phyloP scores from a whole-genome alignment of 1,140 invertebrate genomes.

The Ditylenchus dipsaci region DNA sequence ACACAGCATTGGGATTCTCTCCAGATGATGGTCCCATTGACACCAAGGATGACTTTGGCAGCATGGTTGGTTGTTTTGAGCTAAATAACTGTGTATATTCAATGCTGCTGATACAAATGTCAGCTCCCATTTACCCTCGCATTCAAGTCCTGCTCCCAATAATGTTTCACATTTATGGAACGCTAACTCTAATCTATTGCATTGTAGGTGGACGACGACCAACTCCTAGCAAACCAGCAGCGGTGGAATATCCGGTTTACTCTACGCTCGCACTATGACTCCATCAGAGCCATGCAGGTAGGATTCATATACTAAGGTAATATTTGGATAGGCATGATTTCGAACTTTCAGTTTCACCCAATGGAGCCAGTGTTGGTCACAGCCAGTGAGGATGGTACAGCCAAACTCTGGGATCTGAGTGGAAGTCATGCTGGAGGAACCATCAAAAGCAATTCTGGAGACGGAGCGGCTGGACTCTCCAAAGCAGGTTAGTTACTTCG shows the following conservation, averaged over 20 bases:
- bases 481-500: neutral
- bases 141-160: too few species aligned
- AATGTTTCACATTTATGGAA: too few species aligned
- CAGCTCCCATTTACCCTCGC: too few species aligned
- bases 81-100: neutral
- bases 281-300: slow-evolving; percentile 72
- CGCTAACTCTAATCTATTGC: neutral
- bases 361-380: slow-evolving; percentile 92
- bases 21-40: neutral
- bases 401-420: slow-evolving; percentile 96
- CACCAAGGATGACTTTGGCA: neutral
- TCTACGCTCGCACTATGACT: slow-evolving; percentile 80
- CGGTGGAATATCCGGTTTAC: slow-evolving; percentile 51
- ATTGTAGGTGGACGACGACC: slow-evolving; percentile 39
- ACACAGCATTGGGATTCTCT: neutral
- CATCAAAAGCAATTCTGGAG: neutral
- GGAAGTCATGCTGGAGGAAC: slow-evolving; percentile 5
- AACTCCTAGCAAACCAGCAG: slow-evolving; percentile 13
- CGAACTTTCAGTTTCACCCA: slow-evolving; percentile 97
- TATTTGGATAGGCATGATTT: too few species aligned
- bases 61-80: neutral
- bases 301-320: too few species aligned
- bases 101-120: neutral
- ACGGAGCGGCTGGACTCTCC: neutral
- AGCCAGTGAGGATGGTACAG: slow-evolving; percentile 93